phyloP scores from a whole-genome alignment of 1,140 invertebrate genomes.

The Rhagoletis pomonella region DNA sequence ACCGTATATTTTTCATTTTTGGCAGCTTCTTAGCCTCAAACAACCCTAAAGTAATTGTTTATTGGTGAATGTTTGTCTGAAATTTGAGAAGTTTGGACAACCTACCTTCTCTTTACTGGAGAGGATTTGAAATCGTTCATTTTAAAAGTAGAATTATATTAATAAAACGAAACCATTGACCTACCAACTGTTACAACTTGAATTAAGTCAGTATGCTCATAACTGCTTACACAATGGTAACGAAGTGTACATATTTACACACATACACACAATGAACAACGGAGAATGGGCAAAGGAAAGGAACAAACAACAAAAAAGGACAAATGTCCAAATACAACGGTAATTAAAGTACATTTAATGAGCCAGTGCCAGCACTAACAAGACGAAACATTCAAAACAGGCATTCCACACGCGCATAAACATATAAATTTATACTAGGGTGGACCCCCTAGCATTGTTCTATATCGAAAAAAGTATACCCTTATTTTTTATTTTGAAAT shows the following conservation, averaged over 20 bases:
- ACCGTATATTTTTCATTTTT: too few species aligned
- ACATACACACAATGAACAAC: neutral
- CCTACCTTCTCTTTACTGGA: too few species aligned
- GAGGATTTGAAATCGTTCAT: too few species aligned
- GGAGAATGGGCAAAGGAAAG: neutral
- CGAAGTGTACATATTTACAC: neutral
- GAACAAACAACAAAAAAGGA: conserved; percentile 12
- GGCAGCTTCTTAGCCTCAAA: too few species aligned
- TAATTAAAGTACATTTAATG: conserved; percentile 45
- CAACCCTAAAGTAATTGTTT: too few species aligned
- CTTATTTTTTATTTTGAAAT: too few species aligned
- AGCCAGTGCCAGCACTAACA: conserved; percentile 24
- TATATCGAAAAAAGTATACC: too few species aligned
- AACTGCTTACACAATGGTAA: neutral
- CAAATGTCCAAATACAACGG: conserved; percentile 24
- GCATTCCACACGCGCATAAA: too few species aligned
- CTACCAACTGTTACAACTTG: neutral
- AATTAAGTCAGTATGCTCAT: neutral
- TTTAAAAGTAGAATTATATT: too few species aligned
- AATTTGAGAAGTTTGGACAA: too few species aligned
- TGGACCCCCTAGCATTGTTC: too few species aligned
- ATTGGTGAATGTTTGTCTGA: too few species aligned
- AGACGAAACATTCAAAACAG: conserved; percentile 8
- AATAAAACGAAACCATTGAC: neutral
- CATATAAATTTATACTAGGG: neutral